Evolutionary conservation across 2,888 invertebrate genomes (phyloP).

Genomic region (Tetragonisca angustula): DNA sequence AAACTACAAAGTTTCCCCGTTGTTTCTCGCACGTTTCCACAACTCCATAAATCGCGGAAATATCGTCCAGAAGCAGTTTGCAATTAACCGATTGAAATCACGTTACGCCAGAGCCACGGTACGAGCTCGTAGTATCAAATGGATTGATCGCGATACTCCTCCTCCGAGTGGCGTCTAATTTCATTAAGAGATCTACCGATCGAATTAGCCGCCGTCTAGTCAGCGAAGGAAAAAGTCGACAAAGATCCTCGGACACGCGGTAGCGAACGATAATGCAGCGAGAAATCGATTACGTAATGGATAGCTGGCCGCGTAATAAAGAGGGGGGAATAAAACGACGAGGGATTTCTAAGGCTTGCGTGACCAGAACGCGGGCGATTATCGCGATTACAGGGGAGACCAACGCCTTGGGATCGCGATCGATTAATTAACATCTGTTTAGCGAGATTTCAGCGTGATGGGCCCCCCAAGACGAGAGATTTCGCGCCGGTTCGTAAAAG

Average conservation of each 20-base stretch:
- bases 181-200: neutral
- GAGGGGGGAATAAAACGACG: constrained; percentile 33
- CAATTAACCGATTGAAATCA: too few relatives aligned
- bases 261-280: constrained; percentile 70
- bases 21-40: too few relatives aligned
- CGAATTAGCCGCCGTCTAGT: neutral
- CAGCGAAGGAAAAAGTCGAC: constrained; percentile 3
- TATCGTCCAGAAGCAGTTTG: too few relatives aligned
- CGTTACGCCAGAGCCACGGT: too few relatives aligned
- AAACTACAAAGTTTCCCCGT: too few relatives aligned
- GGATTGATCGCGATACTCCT: neutral
- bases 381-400: constrained; percentile 66
- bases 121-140: too few relatives aligned
- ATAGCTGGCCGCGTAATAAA: constrained; percentile 40
- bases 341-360: constrained; percentile 63
- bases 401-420: constrained; percentile 12
- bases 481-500: constrained; percentile 43
- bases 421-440: constrained; percentile 65
- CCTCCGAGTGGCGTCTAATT: neutral
- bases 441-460: constrained; percentile 20
- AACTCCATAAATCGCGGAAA: too few relatives aligned
- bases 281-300: constrained; percentile 72
- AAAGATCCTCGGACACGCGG: constrained; percentile 39
- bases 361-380: constrained; percentile 65
- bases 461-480: neutral